Evolutionary conservation across 1,140 invertebrate genomes (phyloP).

Genomic region (Mya arenaria): DNA sequence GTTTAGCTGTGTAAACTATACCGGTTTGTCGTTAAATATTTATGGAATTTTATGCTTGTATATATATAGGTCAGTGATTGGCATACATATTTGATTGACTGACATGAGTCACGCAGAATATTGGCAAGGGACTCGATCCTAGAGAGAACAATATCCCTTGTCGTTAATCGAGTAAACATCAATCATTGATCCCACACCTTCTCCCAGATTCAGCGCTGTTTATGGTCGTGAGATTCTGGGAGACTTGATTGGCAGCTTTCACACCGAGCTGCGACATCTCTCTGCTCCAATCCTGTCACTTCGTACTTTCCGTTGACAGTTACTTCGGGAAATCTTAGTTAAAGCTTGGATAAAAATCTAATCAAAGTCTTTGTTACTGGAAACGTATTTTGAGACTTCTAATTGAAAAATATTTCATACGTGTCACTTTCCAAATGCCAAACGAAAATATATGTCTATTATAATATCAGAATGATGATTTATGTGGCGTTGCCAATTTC

Average conservation of each 20-base stretch:
- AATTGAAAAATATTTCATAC: too few species aligned
- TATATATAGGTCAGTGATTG: too few species aligned
- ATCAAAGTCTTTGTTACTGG: too few species aligned
- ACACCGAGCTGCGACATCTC: constrained; percentile 20
- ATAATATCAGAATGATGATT: too few species aligned
- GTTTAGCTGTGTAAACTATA: not conserved
- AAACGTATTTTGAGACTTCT: too few species aligned
- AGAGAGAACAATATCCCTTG: not conserved
- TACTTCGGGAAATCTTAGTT: too few species aligned
- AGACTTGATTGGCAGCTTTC: constrained; percentile 22
- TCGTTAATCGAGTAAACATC: not conserved
- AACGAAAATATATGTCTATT: too few species aligned
- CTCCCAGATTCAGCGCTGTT: not conserved
- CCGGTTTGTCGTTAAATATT: too few species aligned
- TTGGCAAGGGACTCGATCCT: not conserved
- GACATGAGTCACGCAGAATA: constrained; percentile 17
- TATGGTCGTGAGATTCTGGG: constrained; percentile 23
- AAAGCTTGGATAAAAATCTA: too few species aligned
- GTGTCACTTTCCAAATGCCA: too few species aligned
- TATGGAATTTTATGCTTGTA: too few species aligned
- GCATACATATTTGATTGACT: constrained; percentile 7
- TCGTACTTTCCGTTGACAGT: not conserved
- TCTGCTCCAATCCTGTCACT: constrained; percentile 16
- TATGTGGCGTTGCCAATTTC: too few species aligned
- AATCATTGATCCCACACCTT: constrained; percentile 42